Evolutionary conservation across 2,888 invertebrate species (phyloP).

Genomic region (Tortrix viridana): DNA sequence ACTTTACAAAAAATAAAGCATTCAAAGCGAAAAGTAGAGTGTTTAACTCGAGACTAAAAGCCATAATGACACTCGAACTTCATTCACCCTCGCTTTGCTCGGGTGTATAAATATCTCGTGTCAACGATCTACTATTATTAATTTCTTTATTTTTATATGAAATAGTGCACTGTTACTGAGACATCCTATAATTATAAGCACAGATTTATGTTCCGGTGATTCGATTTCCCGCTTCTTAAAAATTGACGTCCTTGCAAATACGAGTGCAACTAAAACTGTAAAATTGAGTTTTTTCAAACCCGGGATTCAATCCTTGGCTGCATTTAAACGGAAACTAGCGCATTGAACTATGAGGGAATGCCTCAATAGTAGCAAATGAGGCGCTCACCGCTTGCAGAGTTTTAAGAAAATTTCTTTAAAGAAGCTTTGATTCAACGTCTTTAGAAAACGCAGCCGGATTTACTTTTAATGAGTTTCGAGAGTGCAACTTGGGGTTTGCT

Average conservation of each 20-base stretch:
- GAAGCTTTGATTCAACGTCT: slow-evolving; percentile 79
- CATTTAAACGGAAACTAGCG: slow-evolving; percentile 64
- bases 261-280: slow-evolving; percentile 24
- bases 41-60: no score
- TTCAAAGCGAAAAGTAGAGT: no score
- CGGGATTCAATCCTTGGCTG: slow-evolving; percentile 62
- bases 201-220: no score
- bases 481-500: slow-evolving; percentile 77
- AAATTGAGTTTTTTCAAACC: slow-evolving; percentile 53
- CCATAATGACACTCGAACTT: no score
- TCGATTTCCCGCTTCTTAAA: no score
- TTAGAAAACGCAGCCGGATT: slow-evolving; percentile 80
- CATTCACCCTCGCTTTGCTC: no score
- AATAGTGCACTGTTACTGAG: no score
- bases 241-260: slow-evolving; percentile 8
- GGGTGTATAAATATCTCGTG: no score
- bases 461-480: slow-evolving; percentile 83
- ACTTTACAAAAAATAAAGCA: no score
- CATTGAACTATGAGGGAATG: slow-evolving; percentile 66
- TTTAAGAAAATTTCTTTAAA: slow-evolving; percentile 77
- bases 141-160: no score
- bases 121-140: no score
- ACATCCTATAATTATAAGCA: no score
- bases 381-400: slow-evolving; percentile 69
- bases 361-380: slow-evolving; percentile 81